Evolutionary conservation across 2,888 invertebrate species (phyloP).

Genomic region (Drosophila hamatofila): DNA sequence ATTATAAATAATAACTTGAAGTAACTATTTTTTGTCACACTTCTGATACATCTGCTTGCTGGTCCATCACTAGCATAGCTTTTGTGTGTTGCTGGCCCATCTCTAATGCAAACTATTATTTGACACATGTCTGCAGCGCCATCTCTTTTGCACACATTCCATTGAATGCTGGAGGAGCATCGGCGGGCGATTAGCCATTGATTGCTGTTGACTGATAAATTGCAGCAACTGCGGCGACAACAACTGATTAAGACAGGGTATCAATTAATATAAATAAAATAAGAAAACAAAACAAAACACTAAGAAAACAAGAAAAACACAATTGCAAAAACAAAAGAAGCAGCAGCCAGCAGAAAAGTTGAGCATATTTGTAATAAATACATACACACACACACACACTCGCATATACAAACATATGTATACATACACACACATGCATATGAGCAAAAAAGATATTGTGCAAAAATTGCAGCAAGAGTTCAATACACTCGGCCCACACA

Average conservation of each 20-base stretch:
- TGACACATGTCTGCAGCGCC: neutral
- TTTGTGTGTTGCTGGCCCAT: neutral
- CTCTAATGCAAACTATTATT: neutral
- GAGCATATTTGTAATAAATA: conserved; percentile 42
- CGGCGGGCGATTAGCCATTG: conserved; percentile 27
- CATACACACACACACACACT: conserved; percentile 8
- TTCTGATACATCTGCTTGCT: neutral
- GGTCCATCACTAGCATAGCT: neutral
- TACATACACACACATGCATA: neutral
- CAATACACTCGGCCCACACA: conserved; percentile 65
- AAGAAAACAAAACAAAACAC: conserved; percentile 13
- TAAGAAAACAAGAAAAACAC: conserved; percentile 19
- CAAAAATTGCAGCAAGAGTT: conserved; percentile 78
- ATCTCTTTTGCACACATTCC: neutral
- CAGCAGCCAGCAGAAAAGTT: conserved; percentile 42
- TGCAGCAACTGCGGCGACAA: conserved; percentile 5
- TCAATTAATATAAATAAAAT: neutral
- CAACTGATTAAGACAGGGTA: conserved; percentile 22
- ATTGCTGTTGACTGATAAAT: conserved; percentile 53
- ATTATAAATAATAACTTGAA: neutral
- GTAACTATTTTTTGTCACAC: neutral
- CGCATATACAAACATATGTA: neutral
- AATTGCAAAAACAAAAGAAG: conserved; percentile 55
- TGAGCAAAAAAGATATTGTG: conserved; percentile 54
- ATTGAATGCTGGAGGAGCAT: conserved; percentile 15